phyloP scores from a whole-genome alignment of 1,140 invertebrate genomes.

The Bombus polaris region DNA sequence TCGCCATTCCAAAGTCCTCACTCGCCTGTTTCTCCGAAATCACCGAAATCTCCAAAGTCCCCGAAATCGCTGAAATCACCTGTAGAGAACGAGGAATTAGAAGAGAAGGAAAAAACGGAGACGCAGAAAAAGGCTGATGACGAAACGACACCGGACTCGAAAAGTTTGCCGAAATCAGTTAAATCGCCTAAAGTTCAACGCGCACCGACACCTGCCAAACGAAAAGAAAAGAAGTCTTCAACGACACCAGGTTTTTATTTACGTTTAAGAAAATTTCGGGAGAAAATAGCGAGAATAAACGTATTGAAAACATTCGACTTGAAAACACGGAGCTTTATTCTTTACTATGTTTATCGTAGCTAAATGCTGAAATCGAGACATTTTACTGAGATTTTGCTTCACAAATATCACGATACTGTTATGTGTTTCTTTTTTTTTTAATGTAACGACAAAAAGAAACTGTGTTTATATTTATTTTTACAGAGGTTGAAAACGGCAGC shows the following conservation, averaged over 20 bases:
- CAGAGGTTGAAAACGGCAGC: conserved; percentile 91
- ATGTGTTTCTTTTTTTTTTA: not conserved
- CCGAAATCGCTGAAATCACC: conserved; percentile 32
- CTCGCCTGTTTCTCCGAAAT: conserved; percentile 56
- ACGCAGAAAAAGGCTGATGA: conserved; percentile 17
- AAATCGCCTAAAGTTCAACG: conserved; percentile 31
- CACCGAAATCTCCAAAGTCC: conserved; percentile 33
- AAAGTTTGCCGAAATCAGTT: conserved; percentile 24
- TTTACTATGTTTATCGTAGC: too few relatives aligned
- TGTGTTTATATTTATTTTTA: conserved; percentile 70
- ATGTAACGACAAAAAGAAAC: not conserved
- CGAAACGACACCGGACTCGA: not conserved
- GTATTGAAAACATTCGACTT: not conserved
- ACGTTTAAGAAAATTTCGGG: not conserved
- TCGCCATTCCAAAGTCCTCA: conserved; percentile 48
- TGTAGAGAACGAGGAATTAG: conserved; percentile 22
- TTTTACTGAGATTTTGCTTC: conserved; percentile 62
- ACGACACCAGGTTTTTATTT: conserved; percentile 35
- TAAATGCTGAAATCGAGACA: not conserved
- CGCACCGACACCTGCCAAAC: conserved; percentile 18
- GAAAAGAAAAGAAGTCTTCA: conserved; percentile 24
- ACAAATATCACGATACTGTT: not conserved
- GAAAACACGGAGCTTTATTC: not conserved
- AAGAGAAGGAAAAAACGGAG: conserved; percentile 57
- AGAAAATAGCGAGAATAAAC: not conserved